Evolutionary conservation across 2,113 vertebrate genomes (phyloP), one percentile per base, ranked within the genome.

Genomic region (Hippocampus comes): DNA sequence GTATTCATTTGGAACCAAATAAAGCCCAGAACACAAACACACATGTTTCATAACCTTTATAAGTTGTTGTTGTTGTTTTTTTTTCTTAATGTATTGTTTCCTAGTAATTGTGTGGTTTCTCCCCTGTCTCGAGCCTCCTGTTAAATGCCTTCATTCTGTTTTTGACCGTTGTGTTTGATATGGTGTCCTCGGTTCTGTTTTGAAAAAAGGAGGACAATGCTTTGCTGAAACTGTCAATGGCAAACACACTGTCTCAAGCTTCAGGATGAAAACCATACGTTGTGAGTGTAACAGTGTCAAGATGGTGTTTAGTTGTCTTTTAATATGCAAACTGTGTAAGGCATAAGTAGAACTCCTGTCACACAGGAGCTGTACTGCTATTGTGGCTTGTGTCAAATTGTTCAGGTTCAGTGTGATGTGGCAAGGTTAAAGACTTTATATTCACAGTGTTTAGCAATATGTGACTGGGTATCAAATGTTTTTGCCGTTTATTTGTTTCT

Each of bases 301-400:
- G 74, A 70, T 83, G 79, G 85, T 88, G 80, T 81, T 82, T 85
- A 78, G 77, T 61, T 87, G 85, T 83, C 66, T 84, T 71, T 83
- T 80, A 79, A 83, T 88, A 89, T 88, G 84, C 84, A 90, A 90
- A 88, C 57, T 63, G 60, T 71, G 74, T 63, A 21, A 73, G 73
- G 72, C 67, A 76, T 68, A 82, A 76, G 75, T 56, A 73, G 69
- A 79, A 65, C 79, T 51, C 49, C 18, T 81, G 73, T 71, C 68
- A 49, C 76, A 73, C 59, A 56, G 60, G 65, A 84, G 76, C 73
- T 25, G 69, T 75, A 61, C 82, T 53, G 78, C 78, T 76, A 70
- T 77, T 3, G 49, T 84, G 30, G 57, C 46, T 80, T 64, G 59
- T 75, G 76, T 80, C 66, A 71, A 71, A 67, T 78, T 77, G 78